A percentile compares a stretch with the other conserved stretches of the same genome.
Conservation (phyloP, 1,140 invertebrate species). For the Drosophila pseudoananassae region DNA sequence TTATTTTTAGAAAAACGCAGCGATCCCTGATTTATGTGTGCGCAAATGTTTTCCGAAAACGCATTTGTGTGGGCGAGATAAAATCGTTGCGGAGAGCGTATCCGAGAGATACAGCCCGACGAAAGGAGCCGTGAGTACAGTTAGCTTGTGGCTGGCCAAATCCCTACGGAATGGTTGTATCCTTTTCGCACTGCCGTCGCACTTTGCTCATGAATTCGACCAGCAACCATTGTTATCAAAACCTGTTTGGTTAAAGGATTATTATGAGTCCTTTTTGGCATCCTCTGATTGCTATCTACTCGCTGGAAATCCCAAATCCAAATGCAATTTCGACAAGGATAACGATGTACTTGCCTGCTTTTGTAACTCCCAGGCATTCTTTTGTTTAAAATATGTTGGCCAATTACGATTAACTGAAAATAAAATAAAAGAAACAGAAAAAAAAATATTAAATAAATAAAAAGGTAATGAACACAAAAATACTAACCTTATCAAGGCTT, state of each 20-base stretch:
- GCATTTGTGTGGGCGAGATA: slow-evolving; percentile 42
- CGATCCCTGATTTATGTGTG: slow-evolving; percentile 58
- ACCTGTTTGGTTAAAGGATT: slow-evolving; percentile 75
- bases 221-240: slow-evolving; percentile 34
- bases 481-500: slow-evolving; percentile 16
- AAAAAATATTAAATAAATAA: slow-evolving; percentile 14
- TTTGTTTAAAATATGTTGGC: slow-evolving; percentile 29
- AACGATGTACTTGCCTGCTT: slow-evolving; percentile 26
- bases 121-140: slow-evolving; percentile 50
- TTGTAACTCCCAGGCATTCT: background rate
- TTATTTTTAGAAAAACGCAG: slow-evolving; percentile 72
- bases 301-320: slow-evolving; percentile 33
- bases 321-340: slow-evolving; percentile 20
- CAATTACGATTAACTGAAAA: slow-evolving; percentile 27
- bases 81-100: slow-evolving; percentile 4
- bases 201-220: slow-evolving; percentile 20
- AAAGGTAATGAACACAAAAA: slow-evolving; percentile 2
- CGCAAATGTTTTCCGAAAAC: slow-evolving; percentile 37
- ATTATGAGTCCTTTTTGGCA: slow-evolving; percentile 16
- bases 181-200: slow-evolving; percentile 53
- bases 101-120: slow-evolving; percentile 16
- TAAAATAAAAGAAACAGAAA: slow-evolving; percentile 3
- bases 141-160: slow-evolving; percentile 69
- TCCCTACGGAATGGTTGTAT: slow-evolving; percentile 17
- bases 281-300: slow-evolving; percentile 9